Evolutionary conservation across 1,140 invertebrate species (phyloP).

Genomic region (Brachionus plicatilis): DNA sequence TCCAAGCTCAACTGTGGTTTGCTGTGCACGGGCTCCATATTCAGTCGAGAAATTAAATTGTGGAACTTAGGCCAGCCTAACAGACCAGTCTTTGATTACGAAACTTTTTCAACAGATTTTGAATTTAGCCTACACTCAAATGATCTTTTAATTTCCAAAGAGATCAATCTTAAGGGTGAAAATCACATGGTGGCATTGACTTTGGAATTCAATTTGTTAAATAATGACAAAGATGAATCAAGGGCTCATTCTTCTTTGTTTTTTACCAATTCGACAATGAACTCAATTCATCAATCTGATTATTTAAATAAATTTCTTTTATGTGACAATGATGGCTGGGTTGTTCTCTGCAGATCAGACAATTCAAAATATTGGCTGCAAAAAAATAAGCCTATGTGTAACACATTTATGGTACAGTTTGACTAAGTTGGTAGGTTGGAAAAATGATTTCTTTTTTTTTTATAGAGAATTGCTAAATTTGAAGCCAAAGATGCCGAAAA

Average conservation of each 20-base stretch:
- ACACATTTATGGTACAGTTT: conserved; percentile 1
- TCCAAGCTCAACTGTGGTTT: background rate
- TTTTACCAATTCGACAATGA: conserved; percentile 13
- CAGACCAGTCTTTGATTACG: background rate
- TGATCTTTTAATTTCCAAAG: conserved; percentile 12
- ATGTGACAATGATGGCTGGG: conserved; percentile 28
- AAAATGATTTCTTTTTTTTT: too few relatives aligned
- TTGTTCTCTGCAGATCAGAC: conserved; percentile 16
- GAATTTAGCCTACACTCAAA: conserved; percentile 16
- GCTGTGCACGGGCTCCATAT: background rate
- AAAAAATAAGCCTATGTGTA: conserved; percentile 36
- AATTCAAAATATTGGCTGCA: conserved; percentile 23
- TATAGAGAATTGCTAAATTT: conserved; percentile 24
- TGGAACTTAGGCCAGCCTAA: background rate
- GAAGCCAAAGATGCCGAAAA: background rate
- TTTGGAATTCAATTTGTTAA: conserved; percentile 21
- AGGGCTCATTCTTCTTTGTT: conserved; percentile 16
- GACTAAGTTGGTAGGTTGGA: background rate
- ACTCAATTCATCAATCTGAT: conserved; percentile 7
- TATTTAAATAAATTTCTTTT: conserved; percentile 38
- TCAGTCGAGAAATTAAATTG: conserved; percentile 28
- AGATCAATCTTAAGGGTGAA: conserved; percentile 24
- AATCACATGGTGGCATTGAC: conserved; percentile 30
- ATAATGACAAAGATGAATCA: conserved; percentile 36
- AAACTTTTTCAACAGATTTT: conserved; percentile 7